Percentiles rank a stretch among this genome's conserved stretches.
Evolutionary conservation across 2,797 vertebrate genomes (phyloP).

Genomic region (Gadopsis marmoratus): DNA sequence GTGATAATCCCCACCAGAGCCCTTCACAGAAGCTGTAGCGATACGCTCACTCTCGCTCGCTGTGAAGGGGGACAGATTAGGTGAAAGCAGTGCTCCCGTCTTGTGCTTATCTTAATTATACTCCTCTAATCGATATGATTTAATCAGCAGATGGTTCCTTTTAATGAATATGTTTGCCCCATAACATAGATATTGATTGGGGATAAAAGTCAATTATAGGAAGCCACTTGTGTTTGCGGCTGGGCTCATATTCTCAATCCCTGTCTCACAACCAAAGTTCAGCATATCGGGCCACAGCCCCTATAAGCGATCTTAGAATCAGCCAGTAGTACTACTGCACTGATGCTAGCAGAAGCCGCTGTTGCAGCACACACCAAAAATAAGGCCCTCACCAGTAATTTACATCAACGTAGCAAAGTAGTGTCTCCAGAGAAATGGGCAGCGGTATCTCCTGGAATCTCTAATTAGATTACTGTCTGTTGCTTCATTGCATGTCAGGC

Average conservation of each 20-base stretch:
- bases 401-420: constrained; percentile 79
- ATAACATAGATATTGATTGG: constrained; percentile 84
- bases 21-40: constrained; percentile 15
- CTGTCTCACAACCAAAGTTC: constrained; percentile 44
- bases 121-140: constrained; percentile 83
- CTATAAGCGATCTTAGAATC: constrained; percentile 70
- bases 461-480: constrained; percentile 89
- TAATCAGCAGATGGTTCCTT: constrained; percentile 85
- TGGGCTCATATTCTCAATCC: constrained; percentile 62
- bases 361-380: constrained; percentile 81
- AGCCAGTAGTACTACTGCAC: constrained; percentile 32
- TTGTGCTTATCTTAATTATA: constrained; percentile 86
- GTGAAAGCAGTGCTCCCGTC: constrained; percentile 58
- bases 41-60: constrained; percentile 36
- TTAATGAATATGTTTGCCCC: constrained; percentile 86
- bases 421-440: constrained; percentile 81
- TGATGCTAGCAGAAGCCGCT: constrained; percentile 62
- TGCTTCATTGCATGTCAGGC: constrained; percentile 86
- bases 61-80: constrained; percentile 53
- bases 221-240: constrained; percentile 72
- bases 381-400: constrained; percentile 83
- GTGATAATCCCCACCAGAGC: constrained; percentile 21
- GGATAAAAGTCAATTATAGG: constrained; percentile 82
- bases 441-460: constrained; percentile 85
- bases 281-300: constrained; percentile 42